Evolutionary conservation across 2,797 vertebrate genomes (phyloP), one percentile per base, ranked within the genome.

Genomic region (Hydrophis major): DNA sequence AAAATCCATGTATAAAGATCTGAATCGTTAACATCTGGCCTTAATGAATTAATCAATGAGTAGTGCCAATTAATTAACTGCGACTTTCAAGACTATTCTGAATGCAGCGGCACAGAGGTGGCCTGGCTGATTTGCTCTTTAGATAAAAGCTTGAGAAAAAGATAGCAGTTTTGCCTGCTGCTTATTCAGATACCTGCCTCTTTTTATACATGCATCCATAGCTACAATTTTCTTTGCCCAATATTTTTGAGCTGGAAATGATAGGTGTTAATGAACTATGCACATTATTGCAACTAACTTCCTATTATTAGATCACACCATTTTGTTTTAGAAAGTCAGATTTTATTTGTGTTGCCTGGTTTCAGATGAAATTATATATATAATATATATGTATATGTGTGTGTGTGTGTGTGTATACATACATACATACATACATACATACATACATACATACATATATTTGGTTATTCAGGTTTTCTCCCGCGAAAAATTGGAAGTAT

Each of bases 41-140:
- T 78, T 89, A 89, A 93, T 93, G 86, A 89, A 91, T 91, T 83
- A 93, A 93, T 93, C 92, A 93, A 91, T 93, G 87, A 91, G 66
- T 59, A 20, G 91, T 93, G 90, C 90, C 92, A 93, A 89, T 91
- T 93, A 93, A 93, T 90, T 91, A 91, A 89, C 63, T 63, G 90
- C n/a, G 78, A 57, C 66, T 89, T 89, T 86, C 47, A 83, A 69
- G 90, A 69, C 66, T 93, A 91, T 91, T 91, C 63, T 18, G 56
- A 59, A 88, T 91, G 47, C 27, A 87, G 13, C 27, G 55, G 6
- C 86, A 14, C 8, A 22, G 89, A 50, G 61, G 2, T 42, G 59
- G 8, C 57, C 47, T 37, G 56, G 13, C 53, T 47, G 32, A 78
- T 86, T 88, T 91, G 63, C 37, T 78, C 37, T 47, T 83, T 59